Percentiles rank a stretch among this genome's conserved stretches.
Conservation (phyloP, 1,140 invertebrate species). For the Pteromalus puparum region DNA sequence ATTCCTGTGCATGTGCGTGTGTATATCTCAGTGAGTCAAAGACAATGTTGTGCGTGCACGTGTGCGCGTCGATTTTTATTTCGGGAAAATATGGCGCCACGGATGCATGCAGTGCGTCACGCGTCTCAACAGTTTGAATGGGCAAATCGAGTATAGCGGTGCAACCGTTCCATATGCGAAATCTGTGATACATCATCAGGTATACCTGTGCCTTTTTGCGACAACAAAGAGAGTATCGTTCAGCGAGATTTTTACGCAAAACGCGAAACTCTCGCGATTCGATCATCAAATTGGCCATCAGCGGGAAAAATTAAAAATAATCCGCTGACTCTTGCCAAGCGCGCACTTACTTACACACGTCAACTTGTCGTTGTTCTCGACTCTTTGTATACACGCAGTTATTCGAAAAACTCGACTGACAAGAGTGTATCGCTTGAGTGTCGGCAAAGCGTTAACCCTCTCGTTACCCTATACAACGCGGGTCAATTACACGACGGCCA, state of each 20-base stretch:
- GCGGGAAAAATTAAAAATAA: conserved; percentile 46
- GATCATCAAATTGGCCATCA: conserved; percentile 32
- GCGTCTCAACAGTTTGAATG: no score
- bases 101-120: no score
- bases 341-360: not conserved
- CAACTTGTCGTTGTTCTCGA: not conserved
- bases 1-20: no score
- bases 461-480: not conserved
- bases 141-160: no score
- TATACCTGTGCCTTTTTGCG: not conserved
- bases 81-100: no score
- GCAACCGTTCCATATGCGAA: no score
- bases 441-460: not conserved
- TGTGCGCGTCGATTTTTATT: no score
- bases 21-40: no score
- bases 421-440: no score
- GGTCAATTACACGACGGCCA: not conserved
- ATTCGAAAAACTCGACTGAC: not conserved
- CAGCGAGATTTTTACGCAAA: not conserved
- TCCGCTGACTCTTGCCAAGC: conserved; percentile 33
- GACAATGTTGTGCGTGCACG: no score
- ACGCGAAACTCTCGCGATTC: not conserved
- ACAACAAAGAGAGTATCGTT: not conserved
- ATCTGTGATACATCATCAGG: no score
- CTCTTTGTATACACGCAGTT: not conserved